Percentiles rank a stretch among this genome's conserved stretches.
phyloP scores from a whole-genome alignment of 2,113 vertebrate species.

The Misgurnus anguillicaudatus region DNA sequence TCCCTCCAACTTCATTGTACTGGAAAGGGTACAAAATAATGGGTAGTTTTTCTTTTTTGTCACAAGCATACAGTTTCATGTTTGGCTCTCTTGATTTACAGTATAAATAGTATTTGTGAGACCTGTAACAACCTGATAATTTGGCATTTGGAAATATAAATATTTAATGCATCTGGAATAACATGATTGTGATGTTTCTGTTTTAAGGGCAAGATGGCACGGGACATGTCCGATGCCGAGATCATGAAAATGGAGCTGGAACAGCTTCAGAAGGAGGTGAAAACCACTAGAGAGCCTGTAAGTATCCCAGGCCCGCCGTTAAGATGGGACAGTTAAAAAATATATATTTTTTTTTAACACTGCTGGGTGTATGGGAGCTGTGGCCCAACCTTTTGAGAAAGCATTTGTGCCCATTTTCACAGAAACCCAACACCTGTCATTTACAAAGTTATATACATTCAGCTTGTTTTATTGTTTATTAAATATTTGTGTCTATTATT shows the following conservation, averaged over 20 bases:
- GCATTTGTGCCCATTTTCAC: background rate
- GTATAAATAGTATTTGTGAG: too few relatives aligned
- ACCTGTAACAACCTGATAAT: too few relatives aligned
- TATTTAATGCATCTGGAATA: too few relatives aligned
- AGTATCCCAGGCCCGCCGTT: background rate
- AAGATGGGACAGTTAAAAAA: background rate
- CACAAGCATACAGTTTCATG: too few relatives aligned
- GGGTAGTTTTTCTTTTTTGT: too few relatives aligned
- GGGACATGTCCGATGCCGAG: constrained; percentile 52
- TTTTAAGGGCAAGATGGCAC: constrained; percentile 49
- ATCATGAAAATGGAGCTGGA: constrained; percentile 55
- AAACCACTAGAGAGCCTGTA: constrained; percentile 41
- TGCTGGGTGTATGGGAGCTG: too few relatives aligned
- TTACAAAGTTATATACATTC: background rate
- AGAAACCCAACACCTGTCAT: background rate
- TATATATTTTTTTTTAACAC: background rate
- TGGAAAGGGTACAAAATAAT: too few relatives aligned
- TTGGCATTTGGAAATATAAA: too few relatives aligned
- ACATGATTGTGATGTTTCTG: background rate
- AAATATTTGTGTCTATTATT: background rate
- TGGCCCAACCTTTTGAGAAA: too few relatives aligned
- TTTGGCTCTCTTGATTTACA: too few relatives aligned
- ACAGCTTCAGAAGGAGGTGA: constrained; percentile 48
- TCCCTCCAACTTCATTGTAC: too few relatives aligned
- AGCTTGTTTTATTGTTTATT: background rate